These are phyloP conservation scores for Ariopsis seemanni DNA, from an alignment of 2,113 vertebrate genomes.

Conservation along the genomic window DNA sequence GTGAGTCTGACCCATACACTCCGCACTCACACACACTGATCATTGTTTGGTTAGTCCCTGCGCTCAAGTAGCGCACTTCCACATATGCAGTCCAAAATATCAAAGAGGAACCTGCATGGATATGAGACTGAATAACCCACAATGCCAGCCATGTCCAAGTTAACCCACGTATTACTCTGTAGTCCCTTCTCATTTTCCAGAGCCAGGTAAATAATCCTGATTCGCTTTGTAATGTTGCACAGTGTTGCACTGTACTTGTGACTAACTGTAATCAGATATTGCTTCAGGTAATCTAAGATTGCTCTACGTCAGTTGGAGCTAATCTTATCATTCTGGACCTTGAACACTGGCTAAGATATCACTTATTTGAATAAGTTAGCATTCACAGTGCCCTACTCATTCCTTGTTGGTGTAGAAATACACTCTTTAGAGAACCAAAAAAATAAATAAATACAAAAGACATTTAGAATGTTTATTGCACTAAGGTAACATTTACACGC, in stretches of 20 bases:
- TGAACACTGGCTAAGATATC: constrained; percentile 64
- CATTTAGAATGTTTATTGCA: not conserved
- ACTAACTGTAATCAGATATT: constrained; percentile 68
- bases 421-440: not conserved
- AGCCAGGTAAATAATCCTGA: constrained; percentile 54
- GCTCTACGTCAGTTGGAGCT: constrained; percentile 70
- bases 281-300: constrained; percentile 69
- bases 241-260: constrained; percentile 55
- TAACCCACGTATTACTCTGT: constrained; percentile 55
- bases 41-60: constrained; percentile 51
- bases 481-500: not conserved
- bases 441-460: not conserved
- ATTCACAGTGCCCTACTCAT: constrained; percentile 33
- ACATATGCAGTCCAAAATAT: constrained; percentile 68
- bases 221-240: constrained; percentile 29
- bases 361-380: constrained; percentile 34
- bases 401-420: constrained; percentile 13
- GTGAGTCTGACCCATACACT: constrained; percentile 61
- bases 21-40: constrained; percentile 67
- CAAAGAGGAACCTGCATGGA: constrained; percentile 42
- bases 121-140: constrained; percentile 49
- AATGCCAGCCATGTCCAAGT: constrained; percentile 60
- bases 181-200: constrained; percentile 56
- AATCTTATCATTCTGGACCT: constrained; percentile 77
- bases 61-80: constrained; percentile 52